Evolutionary conservation across 2,113 vertebrate genomes (phyloP), one percentile per base, ranked within the genome.

Genomic region (Ancistrus triradiatus): DNA sequence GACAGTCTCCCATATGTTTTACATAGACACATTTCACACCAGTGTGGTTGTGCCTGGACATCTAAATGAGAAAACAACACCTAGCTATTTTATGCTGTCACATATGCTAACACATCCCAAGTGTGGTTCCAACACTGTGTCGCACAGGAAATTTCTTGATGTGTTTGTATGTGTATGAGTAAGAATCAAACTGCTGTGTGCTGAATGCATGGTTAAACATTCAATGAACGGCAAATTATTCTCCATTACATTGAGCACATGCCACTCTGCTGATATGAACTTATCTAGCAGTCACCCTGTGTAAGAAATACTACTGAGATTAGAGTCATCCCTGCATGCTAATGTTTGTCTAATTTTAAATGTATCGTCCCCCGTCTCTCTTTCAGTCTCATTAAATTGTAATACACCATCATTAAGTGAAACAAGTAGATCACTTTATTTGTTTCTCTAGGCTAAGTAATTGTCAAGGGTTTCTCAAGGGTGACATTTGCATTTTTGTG

Each of bases 151-250:
- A 43, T 37, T 59, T 58, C 57, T 43, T 27, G 42, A 37, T 50
- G 58, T 61, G 57, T 61, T 33, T 9, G 44, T n/a, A 7, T 13
- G 24, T 50, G 17, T 42, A 24, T 19, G 38, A 44, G 38, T 6
- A 11, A 7, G 11, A 28, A 7, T n/a, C n/a, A 37, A n/a, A 15
- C 15, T 63, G 31, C 27, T 19, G 59, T 21, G 55, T 11, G 14
- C n/a, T 50, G 35, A 38, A 62, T 24, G 44, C 44, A 51, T 67
- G 51, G 58, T 72, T 67, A 67, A 57, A 67, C 58, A 59, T 58
- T 60, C 68, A 68, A 67, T 72, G 51, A 72, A 67, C 47, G 57
- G 56, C 35, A 61, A 67, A 50, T 44, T 43, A 48, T 61, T 61
- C 61, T 61, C 19, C 43, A 25, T 56, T 40, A 35, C 57, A 60